Evolutionary conservation across 2,888 invertebrate genomes (phyloP).

Genomic region (Eilema caniola): DNA sequence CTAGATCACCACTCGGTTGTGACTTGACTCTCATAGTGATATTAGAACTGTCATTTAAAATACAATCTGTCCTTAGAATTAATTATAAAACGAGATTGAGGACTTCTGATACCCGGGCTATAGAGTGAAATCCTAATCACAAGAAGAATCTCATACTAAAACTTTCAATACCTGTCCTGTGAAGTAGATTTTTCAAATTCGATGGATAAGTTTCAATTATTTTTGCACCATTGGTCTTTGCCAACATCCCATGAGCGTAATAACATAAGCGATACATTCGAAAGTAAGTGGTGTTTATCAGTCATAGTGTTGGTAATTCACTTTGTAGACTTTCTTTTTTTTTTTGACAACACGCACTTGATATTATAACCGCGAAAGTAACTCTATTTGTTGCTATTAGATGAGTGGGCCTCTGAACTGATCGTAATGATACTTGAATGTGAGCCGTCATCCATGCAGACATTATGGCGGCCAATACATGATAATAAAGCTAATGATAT

Average conservation of each 20-base stretch:
- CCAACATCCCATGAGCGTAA: constrained; percentile 30
- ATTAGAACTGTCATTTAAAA: too few species aligned
- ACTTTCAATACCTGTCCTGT: too few species aligned
- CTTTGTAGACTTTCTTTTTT: constrained; percentile 37
- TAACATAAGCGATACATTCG: constrained; percentile 26
- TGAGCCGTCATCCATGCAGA: background rate
- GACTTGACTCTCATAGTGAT: too few species aligned
- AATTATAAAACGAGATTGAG: too few species aligned
- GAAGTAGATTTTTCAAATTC: too few species aligned
- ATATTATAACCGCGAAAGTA: background rate
- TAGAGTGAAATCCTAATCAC: too few species aligned
- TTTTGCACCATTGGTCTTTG: constrained; percentile 30
- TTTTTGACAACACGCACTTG: constrained; percentile 12
- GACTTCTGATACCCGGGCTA: too few species aligned
- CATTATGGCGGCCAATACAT: background rate
- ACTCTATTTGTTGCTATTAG: background rate
- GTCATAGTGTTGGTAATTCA: constrained; percentile 19
- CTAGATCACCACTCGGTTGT: too few species aligned
- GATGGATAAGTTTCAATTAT: background rate
- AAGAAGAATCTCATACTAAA: too few species aligned
- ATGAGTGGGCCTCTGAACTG: background rate
- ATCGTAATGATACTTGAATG: background rate
- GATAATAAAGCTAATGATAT: too few species aligned
- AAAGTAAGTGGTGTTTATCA: constrained; percentile 25
- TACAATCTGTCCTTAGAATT: too few species aligned